phyloP scores from a whole-genome alignment of 2,113 vertebrate genomes.

The Epinephelus cyanopodus region DNA sequence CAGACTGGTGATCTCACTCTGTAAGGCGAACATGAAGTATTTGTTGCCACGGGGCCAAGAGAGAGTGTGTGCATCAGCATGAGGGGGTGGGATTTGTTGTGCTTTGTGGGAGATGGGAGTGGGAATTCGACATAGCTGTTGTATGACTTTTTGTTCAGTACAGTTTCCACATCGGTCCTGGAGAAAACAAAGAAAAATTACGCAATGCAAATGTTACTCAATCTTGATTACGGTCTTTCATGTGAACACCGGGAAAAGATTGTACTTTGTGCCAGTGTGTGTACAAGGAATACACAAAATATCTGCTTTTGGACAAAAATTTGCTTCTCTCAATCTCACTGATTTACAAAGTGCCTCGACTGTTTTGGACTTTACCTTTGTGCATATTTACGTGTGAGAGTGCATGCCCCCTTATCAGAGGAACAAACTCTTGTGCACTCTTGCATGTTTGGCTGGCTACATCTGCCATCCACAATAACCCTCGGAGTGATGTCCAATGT shows the following conservation, averaged over 20 bases:
- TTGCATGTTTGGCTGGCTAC: slow-evolving; percentile 66
- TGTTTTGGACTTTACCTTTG: slow-evolving; percentile 25
- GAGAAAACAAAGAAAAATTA: slow-evolving; percentile 74
- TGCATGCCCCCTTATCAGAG: slow-evolving; percentile 10
- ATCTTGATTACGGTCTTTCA: slow-evolving; percentile 59
- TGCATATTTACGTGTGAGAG: slow-evolving; percentile 26
- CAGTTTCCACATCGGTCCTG: slow-evolving; percentile 64
- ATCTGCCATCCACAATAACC: slow-evolving; percentile 66
- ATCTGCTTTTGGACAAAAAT: slow-evolving; percentile 20
- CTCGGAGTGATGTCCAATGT: slow-evolving; percentile 58
- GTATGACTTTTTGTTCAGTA: slow-evolving; percentile 63
- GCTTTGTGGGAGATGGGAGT: slow-evolving; percentile 66
- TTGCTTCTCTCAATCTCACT: not conserved
- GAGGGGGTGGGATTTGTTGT: slow-evolving; percentile 52
- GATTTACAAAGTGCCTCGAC: not conserved
- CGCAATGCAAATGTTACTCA: slow-evolving; percentile 72
- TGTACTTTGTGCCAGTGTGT: slow-evolving; percentile 16
- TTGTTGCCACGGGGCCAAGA: slow-evolving; percentile 65
- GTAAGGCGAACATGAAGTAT: slow-evolving; percentile 75
- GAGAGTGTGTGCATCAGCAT: slow-evolving; percentile 22
- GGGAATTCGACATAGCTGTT: slow-evolving; percentile 66
- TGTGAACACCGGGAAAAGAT: slow-evolving; percentile 47
- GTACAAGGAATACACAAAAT: slow-evolving; percentile 8
- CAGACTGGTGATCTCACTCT: slow-evolving; percentile 70
- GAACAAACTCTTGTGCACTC: slow-evolving; percentile 38